Evolutionary conservation across 2,797 vertebrate genomes (phyloP).

Genomic region (Eutrigla gurnardus): DNA sequence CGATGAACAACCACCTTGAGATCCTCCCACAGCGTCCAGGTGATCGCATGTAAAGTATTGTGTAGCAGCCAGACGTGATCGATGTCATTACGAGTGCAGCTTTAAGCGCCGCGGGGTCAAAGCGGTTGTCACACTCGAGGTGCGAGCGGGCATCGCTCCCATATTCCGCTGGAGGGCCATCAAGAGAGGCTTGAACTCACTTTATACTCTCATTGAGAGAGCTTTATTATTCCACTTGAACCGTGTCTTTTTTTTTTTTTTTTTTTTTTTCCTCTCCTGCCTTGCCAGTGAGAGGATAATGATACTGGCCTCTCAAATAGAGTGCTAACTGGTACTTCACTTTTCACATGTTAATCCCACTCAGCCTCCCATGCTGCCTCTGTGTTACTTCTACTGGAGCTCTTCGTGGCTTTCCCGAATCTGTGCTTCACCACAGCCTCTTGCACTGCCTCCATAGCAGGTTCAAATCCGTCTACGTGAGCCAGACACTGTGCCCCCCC

Average conservation of each 20-base stretch:
- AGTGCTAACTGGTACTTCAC: constrained; percentile 83
- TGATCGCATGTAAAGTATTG: constrained; percentile 21
- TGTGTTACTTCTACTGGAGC: constrained; percentile 43
- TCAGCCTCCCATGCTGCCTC: constrained; percentile 61
- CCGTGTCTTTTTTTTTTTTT: constrained; percentile 39
- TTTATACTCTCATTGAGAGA: constrained; percentile 78
- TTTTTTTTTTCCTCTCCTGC: constrained; percentile 48
- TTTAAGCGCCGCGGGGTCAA: constrained; percentile 54
- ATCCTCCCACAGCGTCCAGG: not conserved
- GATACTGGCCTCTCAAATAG: constrained; percentile 79
- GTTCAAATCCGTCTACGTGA: constrained; percentile 14
- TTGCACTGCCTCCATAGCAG: not conserved
- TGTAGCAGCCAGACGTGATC: constrained; percentile 17
- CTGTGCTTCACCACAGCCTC: constrained; percentile 17
- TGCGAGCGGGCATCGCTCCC: constrained; percentile 60
- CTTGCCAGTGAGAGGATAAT: constrained; percentile 80
- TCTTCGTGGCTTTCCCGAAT: constrained; percentile 32
- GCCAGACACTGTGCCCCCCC: constrained; percentile 3
- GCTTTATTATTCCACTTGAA: constrained; percentile 85
- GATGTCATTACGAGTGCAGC: constrained; percentile 33
- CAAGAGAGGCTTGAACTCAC: constrained; percentile 82
- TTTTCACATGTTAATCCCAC: constrained; percentile 81
- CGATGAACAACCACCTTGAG: not conserved
- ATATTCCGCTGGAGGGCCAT: constrained; percentile 75
- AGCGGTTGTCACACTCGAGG: constrained; percentile 63